Base-by-base conservation (phyloP, 2,888 invertebrate genomes). In the Ennomos fuscantarius region DNA sequence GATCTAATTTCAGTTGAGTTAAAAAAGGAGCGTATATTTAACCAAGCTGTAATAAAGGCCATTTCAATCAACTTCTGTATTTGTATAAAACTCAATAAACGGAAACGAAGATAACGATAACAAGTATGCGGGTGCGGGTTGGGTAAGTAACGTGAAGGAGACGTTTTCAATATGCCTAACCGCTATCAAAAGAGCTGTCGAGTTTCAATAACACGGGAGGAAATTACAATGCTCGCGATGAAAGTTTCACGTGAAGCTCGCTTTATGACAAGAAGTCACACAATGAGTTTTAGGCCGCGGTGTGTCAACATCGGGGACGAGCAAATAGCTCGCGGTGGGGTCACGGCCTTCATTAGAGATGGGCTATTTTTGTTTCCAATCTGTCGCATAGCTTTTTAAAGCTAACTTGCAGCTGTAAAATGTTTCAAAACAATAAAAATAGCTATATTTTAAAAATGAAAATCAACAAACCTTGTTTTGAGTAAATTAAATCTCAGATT, bases 221-320 rank as follows among this genome's bases (percentile, higher is more conserved):
- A 82, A 85, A 84, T 87, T 82, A 85, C 79, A 82, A 76, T 73
- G 75, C 73, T 74, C 70, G 69, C 68, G 71, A 73, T 74, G 71
- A 78, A 79, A 84, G 65, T 84, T 82, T 80, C 74, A 78, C 79
- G 78, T 75, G 72, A 72, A 81, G 74, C 74, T 73, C 69, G 79
- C 72, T 84, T 82, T 84, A 77, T 84, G 81, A 79, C 84, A 83
- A 84, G 84, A 83, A 81, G 82, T 81, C 77, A 76, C 82, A 87
- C 87, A 89, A 88, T 89, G 85, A 84, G 85, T 82, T 89, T 88
- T 86, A 81, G 84, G 86, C 75, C 81, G 79, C 80, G 70, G 79
- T 74, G 70, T 81, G 83, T 82, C 84, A 82, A 86, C 86, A 84
- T 75, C 73, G 75, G 79, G 79, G 79, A 73, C 79, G 76, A 76